Percentiles rank a stretch among this genome's conserved stretches.
phyloP scores from a whole-genome alignment of 2,797 vertebrate species.

The Cephalopachus bancanus region DNA sequence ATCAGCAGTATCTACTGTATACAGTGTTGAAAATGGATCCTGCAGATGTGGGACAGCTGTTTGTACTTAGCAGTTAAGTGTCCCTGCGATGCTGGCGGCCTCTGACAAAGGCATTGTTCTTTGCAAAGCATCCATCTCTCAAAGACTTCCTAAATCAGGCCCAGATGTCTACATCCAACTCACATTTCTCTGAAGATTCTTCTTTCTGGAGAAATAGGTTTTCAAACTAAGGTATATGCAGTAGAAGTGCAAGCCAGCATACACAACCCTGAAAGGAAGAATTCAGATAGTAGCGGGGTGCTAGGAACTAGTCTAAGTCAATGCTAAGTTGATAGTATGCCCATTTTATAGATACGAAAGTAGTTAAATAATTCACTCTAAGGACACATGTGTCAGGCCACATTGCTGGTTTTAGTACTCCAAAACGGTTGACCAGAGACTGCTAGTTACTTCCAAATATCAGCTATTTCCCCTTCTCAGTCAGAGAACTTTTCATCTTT shows the following conservation, averaged over 20 bases:
- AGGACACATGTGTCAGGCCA: neutral
- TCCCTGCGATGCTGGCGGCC: conserved; percentile 70
- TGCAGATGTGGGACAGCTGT: conserved; percentile 77
- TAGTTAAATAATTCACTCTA: neutral
- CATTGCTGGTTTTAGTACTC: neutral
- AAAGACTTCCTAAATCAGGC: conserved; percentile 76
- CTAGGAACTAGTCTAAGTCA: neutral
- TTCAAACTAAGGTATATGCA: neutral
- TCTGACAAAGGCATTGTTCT: conserved; percentile 76
- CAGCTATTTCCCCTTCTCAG: neutral
- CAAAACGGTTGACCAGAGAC: neutral
- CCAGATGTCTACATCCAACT: conserved; percentile 75
- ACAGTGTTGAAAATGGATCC: conserved; percentile 75
- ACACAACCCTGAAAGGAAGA: neutral
- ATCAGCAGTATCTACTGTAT: conserved; percentile 71
- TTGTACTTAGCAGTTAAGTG: conserved; percentile 77
- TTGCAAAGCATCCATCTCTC: conserved; percentile 69
- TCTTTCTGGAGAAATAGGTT: conserved; percentile 21
- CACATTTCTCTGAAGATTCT: conserved; percentile 47
- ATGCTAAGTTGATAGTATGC: neutral
- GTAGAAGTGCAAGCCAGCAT: neutral
- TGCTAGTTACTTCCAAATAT: too few species aligned
- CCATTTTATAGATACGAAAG: neutral
- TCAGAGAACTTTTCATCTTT: neutral
- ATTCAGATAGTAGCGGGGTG: neutral